Base-by-base conservation (phyloP, 1,140 invertebrate species). In the Lerema accius region DNA sequence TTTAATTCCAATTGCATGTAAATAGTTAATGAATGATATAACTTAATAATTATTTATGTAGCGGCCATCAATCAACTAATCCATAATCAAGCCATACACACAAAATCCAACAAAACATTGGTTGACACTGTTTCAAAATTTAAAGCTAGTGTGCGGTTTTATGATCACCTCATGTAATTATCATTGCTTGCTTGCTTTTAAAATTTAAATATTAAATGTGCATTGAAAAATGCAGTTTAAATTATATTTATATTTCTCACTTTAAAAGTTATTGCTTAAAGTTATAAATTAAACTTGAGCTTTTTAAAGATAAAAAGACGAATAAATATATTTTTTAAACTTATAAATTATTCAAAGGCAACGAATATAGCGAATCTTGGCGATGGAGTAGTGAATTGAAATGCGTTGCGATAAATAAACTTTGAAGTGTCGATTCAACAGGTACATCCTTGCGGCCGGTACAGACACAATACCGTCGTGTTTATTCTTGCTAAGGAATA, bases 401-500 rank as follows among this genome's bases (percentile, higher is more conserved):
- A 37, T 35, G 0, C 15, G 28, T 16, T 63, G 19, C 19, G 19
- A 61, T 67, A 59, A 65, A 69, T 46, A 53, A 58, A 64, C 65
- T 50, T 69, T 65, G 58, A 32, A 67, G 32, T 53, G 39, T 66
- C 65, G 62, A 23, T 53, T 67, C 45, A 23, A 39, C 90, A 98
- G 97, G 96, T 98, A 46, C 98, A 99, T 91, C 98, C 98, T 0
- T 99, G 98, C 90, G 98, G 98, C 53, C 93, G 97, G 64, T 99
- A 99, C 88, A 93, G 98, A 26, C 97, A 98, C 91, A 99, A 99
- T 89, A 98, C 97, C 7, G 95, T 99, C 37, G 96, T 98, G 14
- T 98, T 98, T 86, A 99, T 99, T 69, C 93, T 99, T 68, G 97
- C 97, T 71, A 99, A 99, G 91, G 98, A 99, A 89, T 96, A 97